Base-by-base conservation (phyloP, 2,113 vertebrate genomes). In the Mesitornis unicolor region DNA sequence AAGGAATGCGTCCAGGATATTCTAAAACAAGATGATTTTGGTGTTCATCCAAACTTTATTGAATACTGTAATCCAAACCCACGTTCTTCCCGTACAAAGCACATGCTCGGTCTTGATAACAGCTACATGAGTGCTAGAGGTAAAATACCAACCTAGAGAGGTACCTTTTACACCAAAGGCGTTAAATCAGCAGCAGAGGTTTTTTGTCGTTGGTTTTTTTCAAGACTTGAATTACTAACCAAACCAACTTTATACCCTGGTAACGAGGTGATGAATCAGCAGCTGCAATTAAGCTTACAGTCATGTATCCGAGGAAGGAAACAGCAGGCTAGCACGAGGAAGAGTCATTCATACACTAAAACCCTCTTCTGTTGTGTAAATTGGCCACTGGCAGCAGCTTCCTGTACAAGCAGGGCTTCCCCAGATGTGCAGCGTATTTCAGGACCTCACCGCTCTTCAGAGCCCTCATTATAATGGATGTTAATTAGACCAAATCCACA, bases 401-500 rank as follows among this genome's bases (percentile, higher is more conserved):
- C 96, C 95, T 96, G 95, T 78, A 75, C 92, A 91, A 95, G 65
- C 59, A 89, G 93, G 89, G 89, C 89, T 95, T 91, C 92, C 93
- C 93, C 95, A 95, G 93, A 96, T 95, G 95, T 81, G 76, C 86
- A 95, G 68, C 5, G 78, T 45, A 69, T 77, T 93, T 95, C 77
- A 87, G 91, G 95, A 92, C 95, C 80, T 69, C 70, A 16, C 59
- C 81, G 78, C 84, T 77, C 35, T 10, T 76, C 50, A 91, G 88
- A 93, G 86, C 21, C 80, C 75, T 96, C 92, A 93, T 96, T 96
- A 90, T 51, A 93, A 97, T 81, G 87, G 86, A 87, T 84, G 89
- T 53, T 95, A 93, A 97, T 82, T 74, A 96, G 60, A 92, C 87
- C 83, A 96, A 96, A 94, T 90, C 93, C 85, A 97, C 85, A 97